A percentile compares a stretch with the other conserved stretches of the same genome.
Conservation (phyloP, 2,888 invertebrate species). For the Clivina fossor region DNA sequence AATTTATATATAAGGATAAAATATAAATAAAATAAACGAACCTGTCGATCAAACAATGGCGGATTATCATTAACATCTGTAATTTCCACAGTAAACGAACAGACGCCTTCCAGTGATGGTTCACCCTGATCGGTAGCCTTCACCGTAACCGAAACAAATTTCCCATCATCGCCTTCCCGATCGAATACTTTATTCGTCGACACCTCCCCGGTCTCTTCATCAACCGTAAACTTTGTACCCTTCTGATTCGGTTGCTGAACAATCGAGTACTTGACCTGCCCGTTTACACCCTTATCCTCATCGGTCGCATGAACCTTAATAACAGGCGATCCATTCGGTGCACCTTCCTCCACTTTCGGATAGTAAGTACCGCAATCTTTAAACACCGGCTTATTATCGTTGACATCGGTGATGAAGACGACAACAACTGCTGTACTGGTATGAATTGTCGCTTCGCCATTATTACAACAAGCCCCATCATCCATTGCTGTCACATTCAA, state of each 20-base stretch:
- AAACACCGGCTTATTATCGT: slow-evolving; percentile 95
- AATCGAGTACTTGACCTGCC: slow-evolving; percentile 95
- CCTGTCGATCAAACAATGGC: slow-evolving; percentile 92
- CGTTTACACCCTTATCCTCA: slow-evolving; percentile 94
- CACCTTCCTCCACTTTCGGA: slow-evolving; percentile 93
- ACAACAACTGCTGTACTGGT: slow-evolving; percentile 94
- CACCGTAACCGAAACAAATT: slow-evolving; percentile 94
- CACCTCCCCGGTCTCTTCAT: slow-evolving; percentile 93
- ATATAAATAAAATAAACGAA: no score
- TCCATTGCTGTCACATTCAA: slow-evolving; percentile 96
- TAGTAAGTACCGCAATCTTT: slow-evolving; percentile 91
- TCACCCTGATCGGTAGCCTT: slow-evolving; percentile 99
- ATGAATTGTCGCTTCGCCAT: slow-evolving; percentile 83
- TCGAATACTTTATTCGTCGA: slow-evolving; percentile 96
- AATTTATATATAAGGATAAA: no score
- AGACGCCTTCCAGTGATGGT: slow-evolving; percentile 95
- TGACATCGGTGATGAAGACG: slow-evolving; percentile 95
- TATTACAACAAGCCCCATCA: slow-evolving; percentile 95
- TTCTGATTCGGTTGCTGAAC: slow-evolving; percentile 94
- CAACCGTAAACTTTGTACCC: slow-evolving; percentile 93
- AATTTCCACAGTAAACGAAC: slow-evolving; percentile 97
- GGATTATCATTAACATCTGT: slow-evolving; percentile 98
- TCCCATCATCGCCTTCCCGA: slow-evolving; percentile 94
- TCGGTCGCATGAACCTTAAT: slow-evolving; percentile 89
- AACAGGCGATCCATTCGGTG: slow-evolving; percentile 90